Base-by-base conservation (phyloP, 1,140 invertebrate species). In the Philotrypesis tridentata region DNA sequence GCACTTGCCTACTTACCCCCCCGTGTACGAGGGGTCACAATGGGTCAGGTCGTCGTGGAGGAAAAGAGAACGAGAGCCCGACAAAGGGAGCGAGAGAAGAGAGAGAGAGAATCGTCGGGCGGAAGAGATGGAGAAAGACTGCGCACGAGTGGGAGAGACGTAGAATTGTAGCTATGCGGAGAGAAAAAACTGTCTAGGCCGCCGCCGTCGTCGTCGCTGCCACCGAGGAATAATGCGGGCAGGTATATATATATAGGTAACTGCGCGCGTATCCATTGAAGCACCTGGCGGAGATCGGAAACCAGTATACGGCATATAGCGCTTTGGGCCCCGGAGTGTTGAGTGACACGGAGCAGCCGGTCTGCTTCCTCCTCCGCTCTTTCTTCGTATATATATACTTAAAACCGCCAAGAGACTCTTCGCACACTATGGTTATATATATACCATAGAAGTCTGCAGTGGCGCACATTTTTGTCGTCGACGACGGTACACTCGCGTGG, bases 11-110 rank as follows among this genome's bases (percentile, higher is more conserved):
- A 33, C 48, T 67, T 71, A 79, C 31, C 73, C 73, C 21, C 65
- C 55, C 43, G 23, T 55, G 0, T 55, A 63, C n/a, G 33, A 31
- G 37, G 23, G 33, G 67, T 72, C 31, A 80, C 79, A 80, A 80
- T 80, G 71, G 79, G 79, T 80, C 79, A 75, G 71, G 55, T 80
- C 60, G 68, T 43, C 31, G 27, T 65, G 33, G 61, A 60, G 68
- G 21, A 77, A 33, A 23, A 68, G 61, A 27, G 40, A 70, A 9
- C 27, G 37, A 43, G 33, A 37, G 37, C 33, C n/a, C 48, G 48
- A 55, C 48, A 21, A 55, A 55, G 14, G 21, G 73, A 63, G n/a
- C n/a, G 37, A 25, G 37, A 63, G 60, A 37, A 77, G 27, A 31
- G n/a, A 63, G 73, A 9, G 27, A 43, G 48, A 17, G 43, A 48